Conservation (phyloP, 2,888 invertebrate species). For the Lordiphosa andalusiaca region DNA sequence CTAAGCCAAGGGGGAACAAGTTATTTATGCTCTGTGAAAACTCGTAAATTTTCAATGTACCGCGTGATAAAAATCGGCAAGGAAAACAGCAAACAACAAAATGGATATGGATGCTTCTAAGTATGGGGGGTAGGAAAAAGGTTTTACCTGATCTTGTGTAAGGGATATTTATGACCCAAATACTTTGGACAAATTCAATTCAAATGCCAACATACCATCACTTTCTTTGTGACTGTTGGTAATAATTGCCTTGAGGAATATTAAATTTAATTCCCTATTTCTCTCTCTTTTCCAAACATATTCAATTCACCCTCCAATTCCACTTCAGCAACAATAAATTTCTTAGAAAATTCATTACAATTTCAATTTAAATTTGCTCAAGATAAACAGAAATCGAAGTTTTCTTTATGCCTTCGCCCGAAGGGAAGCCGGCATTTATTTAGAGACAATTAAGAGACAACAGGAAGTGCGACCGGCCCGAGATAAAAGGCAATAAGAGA, state of each 20-base stretch:
- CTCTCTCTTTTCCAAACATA: not conserved
- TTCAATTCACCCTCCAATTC: constrained; percentile 4
- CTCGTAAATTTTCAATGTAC: constrained; percentile 55
- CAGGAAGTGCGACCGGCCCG: constrained; percentile 19
- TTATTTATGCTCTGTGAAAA: constrained; percentile 45
- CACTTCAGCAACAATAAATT: constrained; percentile 22
- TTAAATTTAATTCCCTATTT: no score
- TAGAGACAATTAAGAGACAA: constrained; percentile 41
- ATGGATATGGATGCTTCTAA: constrained; percentile 20
- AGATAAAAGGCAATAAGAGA: constrained; percentile 2
- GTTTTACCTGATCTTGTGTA: constrained; percentile 10
- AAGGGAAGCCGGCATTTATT: constrained; percentile 16
- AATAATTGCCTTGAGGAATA: no score
- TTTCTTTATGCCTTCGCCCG: not conserved
- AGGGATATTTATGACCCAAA: constrained; percentile 1
- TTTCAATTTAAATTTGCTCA: constrained; percentile 19
- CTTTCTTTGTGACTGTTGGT: no score
- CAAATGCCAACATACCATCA: no score
- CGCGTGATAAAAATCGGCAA: constrained; percentile 45
- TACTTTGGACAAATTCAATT: constrained; percentile 18
- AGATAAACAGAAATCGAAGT: constrained; percentile 38
- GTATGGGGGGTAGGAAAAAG: constrained; percentile 3
- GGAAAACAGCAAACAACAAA: constrained; percentile 34
- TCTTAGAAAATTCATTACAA: constrained; percentile 22
- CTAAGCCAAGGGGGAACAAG: constrained; percentile 17